Evolutionary conservation across 2,113 vertebrate genomes (phyloP).

Genomic region (Microcebus ravelobensis): DNA sequence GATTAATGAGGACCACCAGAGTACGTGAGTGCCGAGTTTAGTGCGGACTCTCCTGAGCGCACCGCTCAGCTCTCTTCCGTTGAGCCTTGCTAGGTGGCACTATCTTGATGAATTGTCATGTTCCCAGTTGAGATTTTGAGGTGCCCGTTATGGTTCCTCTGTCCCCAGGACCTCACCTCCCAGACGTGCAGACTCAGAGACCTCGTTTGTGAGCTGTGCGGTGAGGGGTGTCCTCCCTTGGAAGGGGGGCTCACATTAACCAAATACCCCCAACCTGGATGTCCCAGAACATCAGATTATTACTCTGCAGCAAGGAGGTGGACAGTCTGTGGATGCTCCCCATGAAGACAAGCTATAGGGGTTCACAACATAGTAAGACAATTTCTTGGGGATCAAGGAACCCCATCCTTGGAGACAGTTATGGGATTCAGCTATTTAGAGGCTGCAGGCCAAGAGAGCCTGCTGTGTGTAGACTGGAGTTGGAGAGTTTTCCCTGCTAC

Average conservation of each 20-base stretch:
- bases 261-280: too few species aligned
- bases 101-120: background rate
- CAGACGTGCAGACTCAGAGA: background rate
- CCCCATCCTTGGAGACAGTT: background rate
- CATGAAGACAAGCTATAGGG: rapidly evolving
- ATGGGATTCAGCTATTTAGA: rapidly evolving
- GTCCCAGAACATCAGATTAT: background rate
- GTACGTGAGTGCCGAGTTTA: rapidly evolving
- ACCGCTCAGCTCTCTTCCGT: rapidly evolving
- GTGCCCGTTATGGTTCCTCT: background rate
- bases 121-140: background rate
- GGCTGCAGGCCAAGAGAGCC: background rate
- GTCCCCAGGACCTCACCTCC: background rate
- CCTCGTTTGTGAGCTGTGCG: background rate
- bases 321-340: rapidly evolving
- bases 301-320: background rate
- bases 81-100: background rate
- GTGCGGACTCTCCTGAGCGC: rapidly evolving
- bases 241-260: background rate
- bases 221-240: background rate
- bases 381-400: background rate
- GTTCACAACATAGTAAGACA: too few species aligned
- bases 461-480: background rate
- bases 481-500: background rate
- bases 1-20: background rate